Base-by-base conservation (phyloP, 2,113 vertebrate species). In the Anolis sagrei region DNA sequence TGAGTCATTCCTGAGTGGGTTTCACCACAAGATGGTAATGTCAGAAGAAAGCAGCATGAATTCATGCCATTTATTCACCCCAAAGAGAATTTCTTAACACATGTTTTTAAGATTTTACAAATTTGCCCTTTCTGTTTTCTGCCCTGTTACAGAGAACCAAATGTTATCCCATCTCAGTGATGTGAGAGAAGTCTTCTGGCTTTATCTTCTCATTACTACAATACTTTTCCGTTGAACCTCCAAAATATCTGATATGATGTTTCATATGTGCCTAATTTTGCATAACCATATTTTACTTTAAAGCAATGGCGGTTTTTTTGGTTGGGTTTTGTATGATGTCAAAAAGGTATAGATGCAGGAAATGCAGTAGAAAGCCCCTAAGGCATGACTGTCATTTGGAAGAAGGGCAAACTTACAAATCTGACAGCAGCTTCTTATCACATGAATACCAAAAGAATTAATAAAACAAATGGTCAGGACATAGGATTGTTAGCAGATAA, bases 1-100 rank as follows among this genome's bases (percentile, higher is more conserved):
- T 88, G 86, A 91, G 66, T 91, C 84, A 85, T 84, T 83, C 69
- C 76, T 82, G 62, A 89, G 81, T 62, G 70, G 88, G 74, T 29
- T 81, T 76, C 27, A 76, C 1, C 0, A 54, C 6, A 34, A 77
- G 75, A 76, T 76, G 76, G 32, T 64, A 25, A 66, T 58, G 58
- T 66, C 87, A 91, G 84, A 89, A 84, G 86, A 88, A 87, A 11
- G 36, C 29, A 83, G 21, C 3, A 18, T 68, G 74, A 62, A 82
- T 51, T 69, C 32, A 87, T 78, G 77, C 62, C 79, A 86, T 88
- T 79, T 86, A 86, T 86, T 87, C 89, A 84, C 81, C 77, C 85
- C 78, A 84, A 73, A 81, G 81, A 83, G 86, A 81, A 19, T 51
- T 23, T 61, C 51, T 61, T 74, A 74, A 74, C 25, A 74, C 29